Evolutionary conservation across 2,888 invertebrate species (phyloP), one percentile per base, ranked within the genome.

Genomic region (Tridacna crocea): DNA sequence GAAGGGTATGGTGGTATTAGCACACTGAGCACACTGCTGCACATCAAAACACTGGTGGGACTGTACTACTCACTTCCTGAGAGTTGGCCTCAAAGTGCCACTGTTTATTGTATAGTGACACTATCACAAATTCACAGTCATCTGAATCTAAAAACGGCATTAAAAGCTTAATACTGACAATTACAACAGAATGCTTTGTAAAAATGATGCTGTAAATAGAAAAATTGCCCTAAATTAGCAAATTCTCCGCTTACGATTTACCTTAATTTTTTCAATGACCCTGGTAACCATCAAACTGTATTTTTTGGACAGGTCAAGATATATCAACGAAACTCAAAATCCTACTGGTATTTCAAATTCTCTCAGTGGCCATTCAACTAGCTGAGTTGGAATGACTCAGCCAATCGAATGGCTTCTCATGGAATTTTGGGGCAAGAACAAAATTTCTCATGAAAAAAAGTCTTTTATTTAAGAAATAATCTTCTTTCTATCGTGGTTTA

Each of bases 41-140:
- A 70, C 70, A 47, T 13, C 36, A 27, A 66, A 46, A 61, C n/a
- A n/a, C n/a, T 17, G 55, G 55, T 10, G 10, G 55, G 55, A n/a
- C n/a, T 19, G n/a, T 55, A 24, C 24, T 80, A 88, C 91, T 91
- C 90, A 95, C 95, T 91, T 95, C 98, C 0, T 96, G 96, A 91
- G 96, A 97, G 63, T 96, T 96, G 0, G 99, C 99, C 95, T 99
- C 99, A 95, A 99, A 99, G 93, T 99, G 98, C 99, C 99, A 99
- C 80, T 98, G 97, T 95, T 98, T 98, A 94, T 98, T 98, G 95
- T 99, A 98, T 94, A 98, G 95, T 0, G 98, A 98, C 46, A 99
- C 98, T 87, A 99, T 98, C 87, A 97, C 97, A 95, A 99, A 99
- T 95, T 99, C 99, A 94, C 97, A 94, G 51, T 93, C 94, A 88